Base-by-base conservation (phyloP, 2,797 vertebrate species). In the Muscicapa comitata region DNA sequence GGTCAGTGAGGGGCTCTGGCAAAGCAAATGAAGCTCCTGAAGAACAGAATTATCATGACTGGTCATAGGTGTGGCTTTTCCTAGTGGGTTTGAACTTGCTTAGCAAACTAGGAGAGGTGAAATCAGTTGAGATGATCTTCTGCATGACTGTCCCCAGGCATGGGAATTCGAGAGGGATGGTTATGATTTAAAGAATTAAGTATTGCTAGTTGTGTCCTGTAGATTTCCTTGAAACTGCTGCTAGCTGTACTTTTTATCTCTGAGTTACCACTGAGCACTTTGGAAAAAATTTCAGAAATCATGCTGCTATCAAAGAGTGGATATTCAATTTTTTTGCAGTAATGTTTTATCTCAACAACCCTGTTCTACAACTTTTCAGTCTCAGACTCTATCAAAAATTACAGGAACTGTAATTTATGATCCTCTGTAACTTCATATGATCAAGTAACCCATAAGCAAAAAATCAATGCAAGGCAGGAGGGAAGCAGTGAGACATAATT, bases 381-480 rank as follows among this genome's bases (percentile, higher is more conserved):
- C 70, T 79, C 59, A 73, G 63, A 50, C 35, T 68, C 57, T 51
- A 76, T 21, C 73, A 65, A 35, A 79, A 93, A 92, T 54, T 78
- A 62, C 58, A 88, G 73, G 75, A 91, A 57, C 63, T 51, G 50
- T 51, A 78, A 88, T 94, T 91, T 84, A 91, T 57, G 67, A 88
- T 50, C 48, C 74, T 37, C 71, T 76, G 13, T 70, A 92, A 94
- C 80, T 94, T 93, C 84, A 33, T 35, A 68, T 47, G 80, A 93
- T 82, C 88, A 95, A 93, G 87, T 79, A 94, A 96, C 51, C 35
- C 45, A 43, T 63, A 91, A 88, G 59, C 86, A 95, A 94, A 93
- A 96, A 94, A 92, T 94, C 95, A 88, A 77, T 90, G 63, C 57
- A 70, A 59, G 66, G 79, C 72, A 75, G 90, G 93, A 8, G 17